Conservation (phyloP, 2,888 invertebrate genomes). For the Eretmocerus hayati region DNA sequence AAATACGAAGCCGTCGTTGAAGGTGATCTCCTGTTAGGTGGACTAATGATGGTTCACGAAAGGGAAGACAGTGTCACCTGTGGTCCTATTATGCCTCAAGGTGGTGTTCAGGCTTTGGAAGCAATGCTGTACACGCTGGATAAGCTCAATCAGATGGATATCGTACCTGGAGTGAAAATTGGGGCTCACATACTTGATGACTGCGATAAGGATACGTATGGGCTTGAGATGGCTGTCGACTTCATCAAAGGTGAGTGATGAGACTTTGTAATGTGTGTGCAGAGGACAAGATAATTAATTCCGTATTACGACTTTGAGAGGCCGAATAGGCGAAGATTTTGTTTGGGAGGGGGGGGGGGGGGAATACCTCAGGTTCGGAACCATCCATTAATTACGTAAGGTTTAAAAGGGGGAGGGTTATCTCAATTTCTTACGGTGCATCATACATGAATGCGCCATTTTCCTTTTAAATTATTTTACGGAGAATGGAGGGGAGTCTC, state of each 20-base stretch:
- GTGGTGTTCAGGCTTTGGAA: constrained; percentile 78
- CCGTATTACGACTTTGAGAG: too few species aligned
- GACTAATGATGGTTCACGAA: constrained; percentile 93
- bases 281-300: too few species aligned
- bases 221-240: constrained; percentile 91
- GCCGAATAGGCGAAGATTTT: too few species aligned
- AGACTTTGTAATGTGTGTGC: too few species aligned
- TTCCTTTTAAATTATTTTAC: too few species aligned
- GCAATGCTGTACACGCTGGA: constrained; percentile 89
- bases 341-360: too few species aligned
- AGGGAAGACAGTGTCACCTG: constrained; percentile 77
- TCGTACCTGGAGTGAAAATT: constrained; percentile 70
- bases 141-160: constrained; percentile 60
- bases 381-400: too few species aligned
- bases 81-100: constrained; percentile 85
- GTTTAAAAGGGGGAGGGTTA: too few species aligned
- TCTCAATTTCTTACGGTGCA: too few species aligned
- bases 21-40: constrained; percentile 74
- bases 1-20: constrained; percentile 81
- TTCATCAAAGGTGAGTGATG: constrained; percentile 92
- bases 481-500: too few species aligned
- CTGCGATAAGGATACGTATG: constrained; percentile 93
- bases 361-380: too few species aligned
- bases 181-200: constrained; percentile 89
- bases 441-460: too few species aligned